phyloP scores from a whole-genome alignment of 2,888 invertebrate genomes.

The Acanthococcus lagerstroemiae region DNA sequence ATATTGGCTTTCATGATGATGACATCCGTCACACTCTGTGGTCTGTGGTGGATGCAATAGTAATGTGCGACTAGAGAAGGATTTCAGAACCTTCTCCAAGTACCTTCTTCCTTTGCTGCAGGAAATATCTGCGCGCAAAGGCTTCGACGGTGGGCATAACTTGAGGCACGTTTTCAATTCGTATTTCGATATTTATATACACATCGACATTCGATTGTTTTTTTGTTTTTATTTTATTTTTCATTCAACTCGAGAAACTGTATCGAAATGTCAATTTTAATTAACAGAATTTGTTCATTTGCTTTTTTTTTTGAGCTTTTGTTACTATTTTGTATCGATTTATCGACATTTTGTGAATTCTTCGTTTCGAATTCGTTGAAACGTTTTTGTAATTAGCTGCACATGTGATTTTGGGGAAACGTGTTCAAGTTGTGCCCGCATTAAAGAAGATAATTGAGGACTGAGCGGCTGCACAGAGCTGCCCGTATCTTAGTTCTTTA shows the following conservation, averaged over 20 bases:
- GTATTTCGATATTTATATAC: not conserved
- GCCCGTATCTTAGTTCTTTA: slow-evolving; percentile 22
- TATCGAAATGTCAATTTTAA: not conserved
- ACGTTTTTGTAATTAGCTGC: not conserved
- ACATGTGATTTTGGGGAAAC: not conserved
- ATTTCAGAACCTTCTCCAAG: slow-evolving; percentile 20
- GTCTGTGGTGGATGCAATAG: slow-evolving; percentile 26
- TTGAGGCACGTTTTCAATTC: not conserved
- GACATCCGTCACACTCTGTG: slow-evolving; percentile 24
- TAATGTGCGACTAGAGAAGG: slow-evolving; percentile 18
- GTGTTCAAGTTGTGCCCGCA: slow-evolving; percentile 19
- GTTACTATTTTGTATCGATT: not conserved
- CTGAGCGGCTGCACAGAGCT: slow-evolving; percentile 22
- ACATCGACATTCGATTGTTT: not conserved
- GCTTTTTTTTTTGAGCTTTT: not conserved
- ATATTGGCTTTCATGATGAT: slow-evolving; percentile 26
- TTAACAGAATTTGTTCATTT: not conserved
- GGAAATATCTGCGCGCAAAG: slow-evolving; percentile 8
- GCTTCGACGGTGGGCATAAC: slow-evolving; percentile 21
- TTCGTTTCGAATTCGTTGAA: not conserved
- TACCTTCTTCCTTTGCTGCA: slow-evolving; percentile 13
- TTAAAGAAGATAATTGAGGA: slow-evolving; percentile 25
- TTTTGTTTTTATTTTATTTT: not conserved
- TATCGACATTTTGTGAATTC: not conserved
- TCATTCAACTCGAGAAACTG: not conserved